Evolutionary conservation across 2,888 invertebrate species (phyloP), one percentile per base, ranked within the genome.

Genomic region (Argynnis bischoffii): DNA sequence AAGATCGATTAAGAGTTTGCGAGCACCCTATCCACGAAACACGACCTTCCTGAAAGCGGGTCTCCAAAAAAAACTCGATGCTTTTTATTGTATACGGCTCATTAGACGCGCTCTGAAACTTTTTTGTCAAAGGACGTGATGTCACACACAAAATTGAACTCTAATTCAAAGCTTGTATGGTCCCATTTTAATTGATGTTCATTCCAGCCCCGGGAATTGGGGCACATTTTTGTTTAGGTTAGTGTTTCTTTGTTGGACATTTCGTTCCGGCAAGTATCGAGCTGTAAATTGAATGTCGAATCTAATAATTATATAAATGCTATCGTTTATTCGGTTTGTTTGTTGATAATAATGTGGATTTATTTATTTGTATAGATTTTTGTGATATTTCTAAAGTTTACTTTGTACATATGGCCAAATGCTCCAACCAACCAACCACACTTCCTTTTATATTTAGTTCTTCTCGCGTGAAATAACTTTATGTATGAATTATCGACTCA

Each of bases 21-120:
- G 48, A 64, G 55, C 35, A 41, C 35, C 69, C 72, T 73, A 73
- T 71, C 69, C 71, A 67, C 70, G 74, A 72, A 75, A 75, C 73
- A 69, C 74, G 73, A 76, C 75, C 75, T 76, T 69, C 72, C 77
- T 60, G 69, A 72, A 69, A 69, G 70, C 69, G 70, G 70, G 64
- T 69, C 73, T 72, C 69, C 59, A 70, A 76, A 77, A 76, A 76
- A 76, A 79, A 79, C 77, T 74, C 69, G 76, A 75, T 79, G 78
- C 76, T 79, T 80, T 81, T 84, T 82, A 81, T 84, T 83, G 79
- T 80, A 78, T 78, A 83, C 77, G 85, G 75, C 84, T 86, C 85
- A 86, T 86, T 86, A 86, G 82, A 77, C 76, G 70, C 77, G 77
- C 72, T 76, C 68, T 77, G 75, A 78, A 82, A 79, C 76, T 78